Base-by-base conservation (phyloP, 2,113 vertebrate species). In the Gambusia affinis region DNA sequence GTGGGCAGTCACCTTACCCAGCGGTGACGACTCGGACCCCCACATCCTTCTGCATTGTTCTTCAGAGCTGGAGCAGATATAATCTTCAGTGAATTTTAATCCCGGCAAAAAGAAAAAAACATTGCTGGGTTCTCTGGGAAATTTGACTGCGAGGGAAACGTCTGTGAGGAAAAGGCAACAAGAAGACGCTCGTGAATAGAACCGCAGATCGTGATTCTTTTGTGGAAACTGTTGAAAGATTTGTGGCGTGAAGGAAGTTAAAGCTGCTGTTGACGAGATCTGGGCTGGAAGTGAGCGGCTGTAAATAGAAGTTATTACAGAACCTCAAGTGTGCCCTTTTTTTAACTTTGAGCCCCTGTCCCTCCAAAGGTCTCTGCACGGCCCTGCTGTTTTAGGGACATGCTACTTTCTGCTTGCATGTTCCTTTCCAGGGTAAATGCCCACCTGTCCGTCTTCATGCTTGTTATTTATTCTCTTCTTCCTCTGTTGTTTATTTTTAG, bases 1-100 rank as follows among this genome's bases (percentile, higher is more conserved):
- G 93, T 94, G 93, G 93, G 90, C 92, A 69, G 65, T 80, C 64
- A 54, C 86, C 84, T 84, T 72, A 73, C 76, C 60, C 64, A 71
- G 76, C 78, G 3, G 42, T 83, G 84, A 89, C 84, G 78, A 12
- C 44, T 54, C 69, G 80, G 79, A 80, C 70, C 82, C 78, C 81
- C 81, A 76, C 69, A 28, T 72, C 78, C 72, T 67, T 14, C 80
- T 29, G 27, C 90, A 92, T 93, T 92, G 90, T 92, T 93, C 89
- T 78, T 80, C 85, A 84, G 85, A 83, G 82, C 86, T 88, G 79
- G 82, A 85, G 90, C 87, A 90, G 85, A 93, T 85, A 88, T 93
- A 94, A 94, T 94, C 92, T 89, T 60, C 54, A 79, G 76, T 92
- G 90, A 91, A 92, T 87, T 90, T 86, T 93, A 94, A 94, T 93